Conservation (phyloP, 2,888 invertebrate species). For the Tachina grossa region DNA sequence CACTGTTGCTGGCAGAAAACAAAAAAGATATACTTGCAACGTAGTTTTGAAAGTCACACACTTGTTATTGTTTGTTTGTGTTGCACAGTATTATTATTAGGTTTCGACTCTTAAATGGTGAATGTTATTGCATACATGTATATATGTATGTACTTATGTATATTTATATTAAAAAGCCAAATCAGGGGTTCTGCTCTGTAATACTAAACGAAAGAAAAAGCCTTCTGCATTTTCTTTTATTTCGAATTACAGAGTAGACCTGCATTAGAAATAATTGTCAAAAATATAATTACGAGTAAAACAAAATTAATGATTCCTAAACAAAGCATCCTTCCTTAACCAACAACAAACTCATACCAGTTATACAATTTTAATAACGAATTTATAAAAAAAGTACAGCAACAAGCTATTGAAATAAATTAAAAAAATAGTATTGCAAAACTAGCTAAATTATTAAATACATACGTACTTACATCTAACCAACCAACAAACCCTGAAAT, state of each 20-base stretch:
- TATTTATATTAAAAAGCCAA: too few species aligned
- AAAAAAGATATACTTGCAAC: too few species aligned
- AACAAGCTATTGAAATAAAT: conserved; percentile 4
- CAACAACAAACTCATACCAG: conserved; percentile 34
- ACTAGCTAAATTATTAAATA: background rate
- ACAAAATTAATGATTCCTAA: conserved; percentile 54
- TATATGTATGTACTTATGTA: too few species aligned
- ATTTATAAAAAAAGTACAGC: conserved; percentile 49
- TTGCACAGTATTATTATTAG: too few species aligned
- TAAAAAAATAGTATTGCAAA: background rate
- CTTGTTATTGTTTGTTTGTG: too few species aligned
- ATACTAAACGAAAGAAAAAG: too few species aligned
- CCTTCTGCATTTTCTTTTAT: too few species aligned
- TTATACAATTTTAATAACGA: conserved; percentile 50
- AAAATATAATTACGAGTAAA: conserved; percentile 7
- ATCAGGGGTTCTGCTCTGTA: too few species aligned
- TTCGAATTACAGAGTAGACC: background rate
- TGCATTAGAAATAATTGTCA: background rate
- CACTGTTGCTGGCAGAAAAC: too few species aligned
- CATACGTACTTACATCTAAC: background rate
- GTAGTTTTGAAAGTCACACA: too few species aligned
- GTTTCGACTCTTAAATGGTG: too few species aligned
- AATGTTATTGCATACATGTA: too few species aligned
- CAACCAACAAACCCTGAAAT: conserved; percentile 51
- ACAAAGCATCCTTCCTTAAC: conserved; percentile 50